Evolutionary conservation across 2,797 vertebrate genomes (phyloP).

Genomic region (Melanotaenia pygmaea): DNA sequence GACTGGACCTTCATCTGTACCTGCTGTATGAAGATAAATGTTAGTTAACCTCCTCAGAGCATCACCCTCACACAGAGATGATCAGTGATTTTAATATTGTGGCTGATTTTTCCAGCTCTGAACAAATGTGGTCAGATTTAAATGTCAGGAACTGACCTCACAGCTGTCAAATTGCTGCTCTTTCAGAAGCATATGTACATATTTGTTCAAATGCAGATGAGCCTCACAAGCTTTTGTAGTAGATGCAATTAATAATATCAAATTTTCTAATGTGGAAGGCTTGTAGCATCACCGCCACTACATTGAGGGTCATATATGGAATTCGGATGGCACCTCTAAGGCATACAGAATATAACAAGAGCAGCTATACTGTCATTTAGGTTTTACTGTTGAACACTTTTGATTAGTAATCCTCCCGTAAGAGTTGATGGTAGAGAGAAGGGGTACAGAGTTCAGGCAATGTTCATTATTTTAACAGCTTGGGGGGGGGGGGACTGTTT

Average conservation of each 20-base stretch:
- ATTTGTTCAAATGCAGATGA: background rate
- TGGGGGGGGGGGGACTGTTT: background rate
- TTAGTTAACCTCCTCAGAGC: no score
- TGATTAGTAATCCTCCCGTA: background rate
- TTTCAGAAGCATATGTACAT: constrained; percentile 10
- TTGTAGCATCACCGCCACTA: no score
- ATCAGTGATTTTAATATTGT: no score
- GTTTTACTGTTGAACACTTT: background rate
- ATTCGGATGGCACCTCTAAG: background rate
- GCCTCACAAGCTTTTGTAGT: background rate
- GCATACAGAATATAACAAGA: background rate
- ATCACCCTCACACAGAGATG: no score
- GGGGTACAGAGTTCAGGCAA: background rate
- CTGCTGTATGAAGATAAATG: no score
- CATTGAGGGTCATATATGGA: background rate
- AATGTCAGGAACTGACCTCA: background rate
- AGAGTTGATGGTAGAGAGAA: background rate
- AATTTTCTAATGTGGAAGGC: background rate
- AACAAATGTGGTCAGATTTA: background rate
- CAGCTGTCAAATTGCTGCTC: constrained; percentile 3
- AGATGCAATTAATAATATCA: constrained; percentile 12
- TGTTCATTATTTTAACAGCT: constrained; percentile 2
- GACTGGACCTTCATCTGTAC: no score
- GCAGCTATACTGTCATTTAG: background rate
- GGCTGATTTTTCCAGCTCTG: background rate